These are phyloP conservation scores for Capromys pilorides DNA, from an alignment of 2,797 vertebrate species.

Conservation along the genomic window DNA sequence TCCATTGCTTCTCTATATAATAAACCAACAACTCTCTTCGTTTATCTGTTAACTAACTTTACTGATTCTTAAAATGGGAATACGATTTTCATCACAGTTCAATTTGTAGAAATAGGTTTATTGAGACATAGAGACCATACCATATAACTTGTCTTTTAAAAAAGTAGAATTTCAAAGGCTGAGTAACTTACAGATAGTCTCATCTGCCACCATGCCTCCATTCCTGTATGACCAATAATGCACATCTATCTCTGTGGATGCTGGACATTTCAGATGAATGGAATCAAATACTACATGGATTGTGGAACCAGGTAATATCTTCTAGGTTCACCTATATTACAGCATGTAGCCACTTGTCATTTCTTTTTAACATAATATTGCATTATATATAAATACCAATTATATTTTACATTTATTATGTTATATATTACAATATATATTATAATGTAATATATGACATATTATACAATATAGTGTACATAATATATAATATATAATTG, in stretches of 20 bases:
- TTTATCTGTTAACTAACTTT: constrained; percentile 26
- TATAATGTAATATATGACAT: too few relatives aligned
- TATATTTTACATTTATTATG: too few relatives aligned
- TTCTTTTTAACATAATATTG: background rate
- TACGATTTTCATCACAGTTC: background rate
- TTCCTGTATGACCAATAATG: background rate
- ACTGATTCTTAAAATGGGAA: constrained; percentile 27
- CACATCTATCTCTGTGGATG: background rate
- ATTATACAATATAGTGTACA: too few relatives aligned
- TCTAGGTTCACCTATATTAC: background rate
- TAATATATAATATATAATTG: too few relatives aligned
- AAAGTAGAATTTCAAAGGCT: constrained; percentile 7
- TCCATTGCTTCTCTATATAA: constrained; percentile 14
- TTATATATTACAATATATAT: too few relatives aligned
- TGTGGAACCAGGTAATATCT: background rate
- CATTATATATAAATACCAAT: too few relatives aligned
- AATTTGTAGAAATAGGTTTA: constrained; percentile 19
- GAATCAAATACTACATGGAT: background rate
- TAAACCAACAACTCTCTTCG: background rate
- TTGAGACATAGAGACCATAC: background rate
- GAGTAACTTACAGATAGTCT: background rate
- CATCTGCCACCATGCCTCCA: background rate
- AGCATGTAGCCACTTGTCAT: background rate
- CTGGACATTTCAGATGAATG: constrained; percentile 11
- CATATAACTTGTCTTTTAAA: background rate